Percentiles rank a stretch among this genome's conserved stretches.
Evolutionary conservation across 1,140 invertebrate genomes (phyloP).

Genomic region (Pentalonia nigronervosa): DNA sequence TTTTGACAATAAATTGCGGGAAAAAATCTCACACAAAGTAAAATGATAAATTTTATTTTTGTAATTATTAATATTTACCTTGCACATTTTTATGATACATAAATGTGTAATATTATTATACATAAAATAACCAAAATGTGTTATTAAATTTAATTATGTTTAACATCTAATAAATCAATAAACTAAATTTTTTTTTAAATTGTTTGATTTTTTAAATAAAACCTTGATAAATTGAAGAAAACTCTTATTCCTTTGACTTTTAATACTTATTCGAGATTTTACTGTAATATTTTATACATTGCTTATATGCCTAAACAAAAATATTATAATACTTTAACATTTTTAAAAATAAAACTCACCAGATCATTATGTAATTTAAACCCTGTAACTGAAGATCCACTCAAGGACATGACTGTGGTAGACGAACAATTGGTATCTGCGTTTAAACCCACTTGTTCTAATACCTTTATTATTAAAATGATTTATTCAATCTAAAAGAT

Average conservation of each 20-base stretch:
- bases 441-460: conserved; percentile 54
- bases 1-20: too few relatives aligned
- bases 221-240: not conserved
- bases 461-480: not conserved
- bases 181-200: too few relatives aligned
- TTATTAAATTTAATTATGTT: too few relatives aligned
- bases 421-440: conserved; percentile 48
- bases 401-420: conserved; percentile 44
- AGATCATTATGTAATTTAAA: conserved; percentile 42
- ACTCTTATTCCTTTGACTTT: not conserved
- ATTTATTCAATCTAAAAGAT: not conserved
- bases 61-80: too few relatives aligned
- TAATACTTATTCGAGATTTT: not conserved
- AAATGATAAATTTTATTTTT: too few relatives aligned
- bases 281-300: not conserved
- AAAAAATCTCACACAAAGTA: too few relatives aligned
- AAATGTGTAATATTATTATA: too few relatives aligned
- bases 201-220: too few relatives aligned
- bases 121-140: too few relatives aligned
- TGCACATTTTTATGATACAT: too few relatives aligned
- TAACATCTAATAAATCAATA: too few relatives aligned
- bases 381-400: conserved; percentile 40
- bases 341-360: not conserved
- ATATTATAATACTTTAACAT: not conserved
- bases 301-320: not conserved